Evolutionary conservation across 2,113 vertebrate species (phyloP), one percentile per base, ranked within the genome.

Genomic region (Hymenochirus boettgeri): DNA sequence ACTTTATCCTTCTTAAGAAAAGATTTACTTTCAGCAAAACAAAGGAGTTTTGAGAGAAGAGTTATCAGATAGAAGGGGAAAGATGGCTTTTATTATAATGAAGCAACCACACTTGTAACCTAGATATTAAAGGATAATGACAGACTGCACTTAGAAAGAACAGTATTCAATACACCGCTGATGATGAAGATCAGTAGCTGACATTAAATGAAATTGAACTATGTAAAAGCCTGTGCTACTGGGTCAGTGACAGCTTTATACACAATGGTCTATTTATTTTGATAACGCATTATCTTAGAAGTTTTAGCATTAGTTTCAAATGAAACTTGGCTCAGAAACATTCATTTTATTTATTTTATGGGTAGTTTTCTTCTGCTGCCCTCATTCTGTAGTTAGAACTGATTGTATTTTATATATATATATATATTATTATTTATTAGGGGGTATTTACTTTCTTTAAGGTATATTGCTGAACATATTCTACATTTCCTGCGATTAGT

Each of bases 51-150:
- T 66, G 55, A 66, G 33, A 29, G 22, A n/a, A n/a, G 10, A 39
- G 45, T 7, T 65, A 31, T 9, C 25, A 21, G 42, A 17, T 58
- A 45, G 51, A 56, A 10, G 29, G 10, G 5, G 56, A 57, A 57
- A 58, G 26, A 52, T 52, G 21, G 1, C 39, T 56, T 65, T 65
- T 56, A 65, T 65, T 33, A 57, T 31, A 55, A 47, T 54, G 31
- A 27, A 23, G 6, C 37, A 26, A 39, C 26, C 19, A 39, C 55
- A 39, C 39, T 39, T 66, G 58, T 58, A 59, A 19, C 7, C 46
- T 33, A 39, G 23, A 66, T 39, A 66, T 66, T 58, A 59, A 66
- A 66, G 33, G 31, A 66, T 66, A 66, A 66, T 66, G 64, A 66
- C 64, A 66, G 64, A 66, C 56, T 66, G 63, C 35, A 51, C 22